Evolutionary conservation across 2,888 invertebrate species (phyloP), one percentile per base, ranked within the genome.

Genomic region (Sphaerophoria taeniata): DNA sequence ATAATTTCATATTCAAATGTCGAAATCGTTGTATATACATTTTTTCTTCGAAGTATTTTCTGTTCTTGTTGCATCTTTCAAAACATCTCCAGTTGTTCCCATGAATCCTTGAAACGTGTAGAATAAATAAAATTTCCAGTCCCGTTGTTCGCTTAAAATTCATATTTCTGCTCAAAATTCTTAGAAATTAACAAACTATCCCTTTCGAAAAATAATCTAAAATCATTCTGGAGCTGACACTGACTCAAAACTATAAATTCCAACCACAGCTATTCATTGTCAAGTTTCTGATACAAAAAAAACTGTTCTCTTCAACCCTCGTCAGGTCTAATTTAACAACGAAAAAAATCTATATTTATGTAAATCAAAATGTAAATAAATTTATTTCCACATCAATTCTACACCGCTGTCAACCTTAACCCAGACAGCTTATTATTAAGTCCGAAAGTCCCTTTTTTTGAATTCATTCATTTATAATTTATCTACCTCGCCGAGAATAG

Each of bases 361-460:
- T n/a, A 34, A 49, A 49, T 33, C 14, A 61, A 61, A 63, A 63
- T 33, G 2, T 3, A 47, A 63, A 47, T 63, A 33, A 63, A 63
- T 63, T 33, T 47, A 63, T 47, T 67, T 31, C 67, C 7, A 67
- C 51, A 53, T 67, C 39, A n/a, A 51, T 14, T 67, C 39, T 24
- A 39, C 12, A 9, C n/a, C 53, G 36, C 36, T 67, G 53, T 67
- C 67, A 67, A 67, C 67, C 67, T 67, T 67, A 67, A 67, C 67
- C 67, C 67, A 67, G 51, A 53, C 67, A 67, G 39, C 67, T 67
- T 53, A 53, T 9, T 43, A 43, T 43, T 53, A 53, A 53, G 24
- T 34, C 51, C 51, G n/a, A 43, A 67, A 53, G 67, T 53, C 51
- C 67, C 53, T 67, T 60, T 51, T 49, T 39, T 43, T 12, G 9